phyloP scores from a whole-genome alignment of 1,140 invertebrate species.

The Neodiprion virginianus region DNA sequence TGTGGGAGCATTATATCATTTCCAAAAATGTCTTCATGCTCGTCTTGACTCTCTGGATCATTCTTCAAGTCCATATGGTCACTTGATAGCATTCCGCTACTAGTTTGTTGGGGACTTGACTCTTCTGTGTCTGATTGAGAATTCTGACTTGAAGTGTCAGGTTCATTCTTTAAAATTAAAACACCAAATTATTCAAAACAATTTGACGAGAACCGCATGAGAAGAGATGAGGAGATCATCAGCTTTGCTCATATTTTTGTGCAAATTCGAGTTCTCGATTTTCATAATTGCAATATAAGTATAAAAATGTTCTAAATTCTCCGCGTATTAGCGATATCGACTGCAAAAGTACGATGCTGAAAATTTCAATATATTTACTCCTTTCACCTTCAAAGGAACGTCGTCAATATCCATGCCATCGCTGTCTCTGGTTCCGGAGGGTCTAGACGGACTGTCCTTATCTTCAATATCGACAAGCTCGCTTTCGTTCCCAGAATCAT shows the following conservation, averaged over 20 bases:
- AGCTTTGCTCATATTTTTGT: not conserved
- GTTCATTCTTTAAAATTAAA: conserved; percentile 27
- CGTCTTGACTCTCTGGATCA: conserved; percentile 22
- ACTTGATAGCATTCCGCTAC: not conserved
- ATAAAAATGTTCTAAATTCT: not conserved
- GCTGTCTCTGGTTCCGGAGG: conserved; percentile 23
- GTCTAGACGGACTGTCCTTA: conserved; percentile 28
- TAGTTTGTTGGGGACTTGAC: not conserved
- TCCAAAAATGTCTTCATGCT: conserved; percentile 48
- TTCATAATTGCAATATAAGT: not conserved
- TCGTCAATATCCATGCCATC: conserved; percentile 31
- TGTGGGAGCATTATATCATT: conserved; percentile 53
- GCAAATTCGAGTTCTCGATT: not conserved
- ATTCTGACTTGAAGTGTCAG: conserved; percentile 36
- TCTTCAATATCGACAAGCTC: conserved; percentile 31
- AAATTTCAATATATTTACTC: too few species aligned
- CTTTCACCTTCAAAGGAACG: conserved; percentile 30
- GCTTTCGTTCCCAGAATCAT: conserved; percentile 46
- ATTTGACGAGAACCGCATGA: not conserved
- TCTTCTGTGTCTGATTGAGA: conserved; percentile 41
- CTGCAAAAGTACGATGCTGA: too few species aligned
- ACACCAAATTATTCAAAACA: not conserved
- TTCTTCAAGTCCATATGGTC: not conserved
- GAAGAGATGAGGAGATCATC: not conserved
- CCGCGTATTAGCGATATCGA: too few species aligned